These are phyloP conservation scores for Mimas tiliae DNA, from an alignment of 2,888 invertebrate genomes.

Conservation along the genomic window DNA sequence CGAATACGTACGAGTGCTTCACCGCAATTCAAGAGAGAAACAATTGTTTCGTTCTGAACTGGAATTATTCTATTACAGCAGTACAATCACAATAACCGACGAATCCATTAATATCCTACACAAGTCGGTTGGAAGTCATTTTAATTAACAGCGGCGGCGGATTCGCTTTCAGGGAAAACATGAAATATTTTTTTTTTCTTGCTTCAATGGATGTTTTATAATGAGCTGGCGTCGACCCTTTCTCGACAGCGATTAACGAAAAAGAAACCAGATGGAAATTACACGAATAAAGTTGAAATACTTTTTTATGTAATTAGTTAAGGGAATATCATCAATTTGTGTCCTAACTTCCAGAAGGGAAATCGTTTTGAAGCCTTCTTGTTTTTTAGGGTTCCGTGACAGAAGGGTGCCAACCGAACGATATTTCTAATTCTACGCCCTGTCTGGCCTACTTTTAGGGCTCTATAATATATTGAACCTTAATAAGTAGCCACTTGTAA, in stretches of 20 bases:
- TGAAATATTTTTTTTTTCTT: constrained; percentile 9
- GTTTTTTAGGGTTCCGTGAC: not conserved
- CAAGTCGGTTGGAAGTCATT: constrained; percentile 13
- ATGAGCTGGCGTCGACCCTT: constrained; percentile 30
- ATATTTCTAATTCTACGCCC: too few relatives aligned
- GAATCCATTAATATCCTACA: constrained; percentile 19
- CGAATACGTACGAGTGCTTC: not conserved
- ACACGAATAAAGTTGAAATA: constrained; percentile 36
- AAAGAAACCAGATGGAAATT: constrained; percentile 38
- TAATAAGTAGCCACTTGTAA: too few relatives aligned
- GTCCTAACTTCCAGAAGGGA: constrained; percentile 42
- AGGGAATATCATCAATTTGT: constrained; percentile 7
- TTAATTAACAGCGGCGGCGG: constrained; percentile 15
- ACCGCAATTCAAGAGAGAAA: not conserved
- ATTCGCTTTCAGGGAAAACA: constrained; percentile 16
- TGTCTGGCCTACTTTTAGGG: too few relatives aligned
- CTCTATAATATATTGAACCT: too few relatives aligned
- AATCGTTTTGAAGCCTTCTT: constrained; percentile 32
- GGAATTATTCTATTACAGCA: not conserved
- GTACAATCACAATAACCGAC: constrained; percentile 5
- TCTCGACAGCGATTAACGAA: constrained; percentile 30
- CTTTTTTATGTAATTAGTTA: constrained; percentile 13
- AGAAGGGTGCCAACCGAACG: too few relatives aligned
- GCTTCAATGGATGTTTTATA: constrained; percentile 30
- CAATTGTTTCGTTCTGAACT: constrained; percentile 3